Evolutionary conservation across 2,888 invertebrate species (phyloP).

Genomic region (Macaria notata): DNA sequence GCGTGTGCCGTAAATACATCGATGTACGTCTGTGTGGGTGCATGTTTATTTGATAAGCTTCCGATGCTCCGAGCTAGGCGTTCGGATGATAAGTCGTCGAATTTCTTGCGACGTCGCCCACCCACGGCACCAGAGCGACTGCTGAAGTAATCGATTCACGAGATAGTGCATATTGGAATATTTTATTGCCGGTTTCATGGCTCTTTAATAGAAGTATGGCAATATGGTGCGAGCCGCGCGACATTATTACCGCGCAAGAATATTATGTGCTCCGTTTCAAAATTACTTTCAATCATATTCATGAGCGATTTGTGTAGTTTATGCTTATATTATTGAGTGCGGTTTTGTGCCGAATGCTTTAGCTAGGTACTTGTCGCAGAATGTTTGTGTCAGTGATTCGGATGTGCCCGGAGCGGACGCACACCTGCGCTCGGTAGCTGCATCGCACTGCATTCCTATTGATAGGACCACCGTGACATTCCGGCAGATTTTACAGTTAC

Average conservation of each 20-base stretch:
- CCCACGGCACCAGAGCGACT: conserved; percentile 47
- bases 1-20: conserved; percentile 70
- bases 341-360: no score
- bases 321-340: no score
- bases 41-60: conserved; percentile 79
- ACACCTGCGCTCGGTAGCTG: conserved; percentile 65
- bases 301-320: no score
- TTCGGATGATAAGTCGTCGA: conserved; percentile 70
- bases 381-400: conserved; percentile 39
- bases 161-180: conserved; percentile 34
- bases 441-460: conserved; percentile 58
- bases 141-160: conserved; percentile 33
- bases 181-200: conserved; percentile 30
- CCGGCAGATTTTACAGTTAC: conserved; percentile 11
- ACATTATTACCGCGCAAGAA: not conserved
- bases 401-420: conserved; percentile 69
- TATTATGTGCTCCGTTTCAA: no score
- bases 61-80: conserved; percentile 70
- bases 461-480: conserved; percentile 39
- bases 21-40: conserved; percentile 65
- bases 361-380: no score
- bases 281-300: not conserved
- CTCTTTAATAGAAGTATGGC: conserved; percentile 23
- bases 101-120: conserved; percentile 64
- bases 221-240: conserved; percentile 8